Conservation (phyloP, 2,797 vertebrate species). For the Pristis pectinata region DNA sequence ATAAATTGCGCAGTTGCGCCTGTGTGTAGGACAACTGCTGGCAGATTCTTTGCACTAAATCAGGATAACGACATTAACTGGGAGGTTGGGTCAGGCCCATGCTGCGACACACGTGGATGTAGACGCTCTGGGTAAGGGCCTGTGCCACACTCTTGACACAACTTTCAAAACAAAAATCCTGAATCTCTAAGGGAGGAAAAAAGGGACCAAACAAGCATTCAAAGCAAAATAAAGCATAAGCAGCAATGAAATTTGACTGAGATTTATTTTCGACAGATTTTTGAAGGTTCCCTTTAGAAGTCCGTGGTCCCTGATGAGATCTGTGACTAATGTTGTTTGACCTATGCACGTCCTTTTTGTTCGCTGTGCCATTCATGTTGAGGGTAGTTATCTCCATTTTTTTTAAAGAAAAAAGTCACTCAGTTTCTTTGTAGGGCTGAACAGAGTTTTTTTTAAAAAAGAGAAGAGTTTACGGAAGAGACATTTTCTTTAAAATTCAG, state of each 20-base stretch:
- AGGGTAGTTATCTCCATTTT: conserved; percentile 63
- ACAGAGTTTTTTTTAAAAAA: conserved; percentile 1
- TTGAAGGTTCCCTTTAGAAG: conserved; percentile 57
- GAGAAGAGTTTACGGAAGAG: conserved; percentile 33
- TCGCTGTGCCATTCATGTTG: conserved; percentile 60
- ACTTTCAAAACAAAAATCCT: conserved; percentile 45
- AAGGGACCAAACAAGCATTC: conserved; percentile 47
- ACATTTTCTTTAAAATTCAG: conserved; percentile 40
- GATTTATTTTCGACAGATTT: conserved; percentile 58
- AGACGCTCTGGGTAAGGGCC: conserved; percentile 43
- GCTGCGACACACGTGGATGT: conserved; percentile 63
- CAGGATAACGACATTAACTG: conserved; percentile 56
- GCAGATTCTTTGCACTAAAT: conserved; percentile 49
- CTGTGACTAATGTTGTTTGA: conserved; percentile 81
- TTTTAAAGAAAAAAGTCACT: conserved; percentile 54
- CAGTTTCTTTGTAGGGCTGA: conserved; percentile 41
- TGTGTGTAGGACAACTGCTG: conserved; percentile 50
- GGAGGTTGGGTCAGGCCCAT: conserved; percentile 57
- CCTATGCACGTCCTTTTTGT: conserved; percentile 59
- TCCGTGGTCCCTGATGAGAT: conserved; percentile 55
- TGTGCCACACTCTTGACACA: conserved; percentile 44
- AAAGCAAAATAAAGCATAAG: conserved; percentile 53
- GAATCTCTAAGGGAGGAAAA: conserved; percentile 48
- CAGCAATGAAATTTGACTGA: conserved; percentile 59
- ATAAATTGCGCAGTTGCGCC: conserved; percentile 43